phyloP scores from a whole-genome alignment of 2,797 vertebrate species.

The Acanthis flammea region DNA sequence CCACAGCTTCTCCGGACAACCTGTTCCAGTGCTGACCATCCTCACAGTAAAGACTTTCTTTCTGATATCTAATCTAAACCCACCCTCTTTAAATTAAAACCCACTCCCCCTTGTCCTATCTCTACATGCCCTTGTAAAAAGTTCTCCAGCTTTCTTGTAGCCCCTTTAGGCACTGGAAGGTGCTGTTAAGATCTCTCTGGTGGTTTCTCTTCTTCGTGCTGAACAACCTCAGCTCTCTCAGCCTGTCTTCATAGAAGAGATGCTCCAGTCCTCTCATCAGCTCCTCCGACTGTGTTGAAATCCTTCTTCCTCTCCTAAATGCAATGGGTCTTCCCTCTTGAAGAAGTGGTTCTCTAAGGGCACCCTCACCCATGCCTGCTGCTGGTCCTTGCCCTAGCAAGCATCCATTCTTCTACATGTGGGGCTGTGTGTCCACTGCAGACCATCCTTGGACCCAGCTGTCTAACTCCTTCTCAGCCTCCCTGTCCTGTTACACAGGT shows the following conservation, averaged over 20 bases:
- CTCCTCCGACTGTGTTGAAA: fast-evolving
- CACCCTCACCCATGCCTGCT: not conserved
- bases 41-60: not conserved
- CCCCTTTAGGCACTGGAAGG: not conserved
- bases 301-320: not conserved
- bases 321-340: not conserved
- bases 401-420: not conserved
- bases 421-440: not conserved
- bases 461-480: not conserved
- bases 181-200: not conserved
- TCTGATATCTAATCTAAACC: not conserved
- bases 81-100: not conserved
- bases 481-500: not conserved
- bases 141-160: not conserved
- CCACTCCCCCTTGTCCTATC: not conserved
- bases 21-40: not conserved
- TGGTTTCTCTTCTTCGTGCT: not conserved
- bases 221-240: not conserved
- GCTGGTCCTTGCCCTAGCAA: not conserved
- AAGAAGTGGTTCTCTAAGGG: not conserved
- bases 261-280: not conserved
- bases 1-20: not conserved
- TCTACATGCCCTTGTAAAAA: not conserved
- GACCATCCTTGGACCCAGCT: not conserved
- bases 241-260: not conserved